Base-by-base conservation (phyloP, 2,113 vertebrate species). In the Pica pica region DNA sequence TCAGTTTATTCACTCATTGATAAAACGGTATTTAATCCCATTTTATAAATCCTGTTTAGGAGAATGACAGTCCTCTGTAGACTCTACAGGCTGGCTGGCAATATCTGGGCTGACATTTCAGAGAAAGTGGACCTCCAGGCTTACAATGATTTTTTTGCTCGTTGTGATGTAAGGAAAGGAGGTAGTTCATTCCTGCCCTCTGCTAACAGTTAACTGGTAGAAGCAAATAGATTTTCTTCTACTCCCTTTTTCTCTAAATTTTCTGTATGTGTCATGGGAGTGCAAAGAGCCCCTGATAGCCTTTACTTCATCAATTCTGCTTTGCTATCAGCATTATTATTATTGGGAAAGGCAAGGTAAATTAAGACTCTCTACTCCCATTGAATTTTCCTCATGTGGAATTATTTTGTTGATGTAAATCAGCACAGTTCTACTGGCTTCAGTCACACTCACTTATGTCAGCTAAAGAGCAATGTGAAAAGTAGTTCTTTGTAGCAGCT, bases 41-140 rank as follows among this genome's bases (percentile, higher is more conserved):
- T 94, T 93, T 86, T 74, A 81, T 81, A 96, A 95, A 90, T 94
- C 83, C 39, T 75, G 27, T 90, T 90, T 89, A 92, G 71, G 52
- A 92, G 74, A 80, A 82, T 35, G 56, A 33, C n/a, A 49, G 44
- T 86, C 61, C 56, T 93, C 64, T 78, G 47, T 71, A 64, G 63
- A 35, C 78, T 56, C 52, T 74, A 12, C 57, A 74, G 71, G 56
- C 71, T 92, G 52, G 13, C 47, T 88, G 55, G 35, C 55, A 86
- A 3, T 90, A 83, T 78, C 79, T 83, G 55, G 35, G 42, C 42
- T 90, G 79, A 59, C 75, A 31, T 31, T 83, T 77, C 50, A 78
- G 60, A 60, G 46, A 49, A 80, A 7, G 67, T 67, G 78, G 91
- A 81, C 46, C 42, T 60, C n/a, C 47, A 64, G 81, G 60, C 52